Percentiles rank a stretch among this genome's conserved stretches.
phyloP scores from a whole-genome alignment of 2,113 vertebrate genomes.

The Hypanus sabinus region DNA sequence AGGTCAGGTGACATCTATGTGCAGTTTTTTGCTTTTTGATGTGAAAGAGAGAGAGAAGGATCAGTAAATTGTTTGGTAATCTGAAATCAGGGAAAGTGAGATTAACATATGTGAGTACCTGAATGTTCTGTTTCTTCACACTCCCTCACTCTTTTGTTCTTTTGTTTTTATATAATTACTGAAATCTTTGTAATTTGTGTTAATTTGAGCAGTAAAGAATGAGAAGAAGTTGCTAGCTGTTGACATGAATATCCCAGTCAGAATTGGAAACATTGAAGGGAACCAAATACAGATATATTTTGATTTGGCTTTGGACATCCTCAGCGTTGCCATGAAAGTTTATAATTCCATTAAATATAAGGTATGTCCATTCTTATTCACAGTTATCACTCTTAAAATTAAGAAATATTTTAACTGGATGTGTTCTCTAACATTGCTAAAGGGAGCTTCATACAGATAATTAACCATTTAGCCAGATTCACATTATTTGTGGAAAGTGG shows the following conservation, averaged over 20 bases:
- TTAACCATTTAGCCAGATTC: background rate
- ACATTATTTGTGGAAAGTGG: too few species aligned
- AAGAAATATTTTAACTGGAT: background rate
- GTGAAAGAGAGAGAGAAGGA: background rate
- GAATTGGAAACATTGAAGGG: slow-evolving; percentile 63
- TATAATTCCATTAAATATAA: slow-evolving; percentile 67
- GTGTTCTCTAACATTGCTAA: too few species aligned
- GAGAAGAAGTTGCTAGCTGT: slow-evolving; percentile 66
- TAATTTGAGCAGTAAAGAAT: slow-evolving; percentile 59
- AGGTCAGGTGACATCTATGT: too few species aligned
- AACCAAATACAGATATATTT: slow-evolving; percentile 68
- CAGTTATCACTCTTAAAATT: background rate
- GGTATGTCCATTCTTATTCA: slow-evolving; percentile 55
- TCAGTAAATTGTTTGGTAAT: background rate
- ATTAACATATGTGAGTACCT: background rate
- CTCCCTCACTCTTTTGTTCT: background rate
- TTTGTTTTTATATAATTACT: background rate
- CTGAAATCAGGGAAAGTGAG: background rate
- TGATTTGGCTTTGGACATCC: slow-evolving; percentile 74
- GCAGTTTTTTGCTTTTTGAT: too few species aligned
- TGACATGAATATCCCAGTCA: slow-evolving; percentile 58
- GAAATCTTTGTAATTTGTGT: background rate
- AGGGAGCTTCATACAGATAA: background rate
- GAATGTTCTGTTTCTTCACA: background rate
- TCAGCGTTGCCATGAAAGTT: slow-evolving; percentile 55